Percentiles rank a stretch among this genome's conserved stretches.
These are phyloP conservation scores for Umimayanthus kanabou DNA, from an alignment of 92 coral and sea anemone genomes.

Conservation along the genomic window DNA sequence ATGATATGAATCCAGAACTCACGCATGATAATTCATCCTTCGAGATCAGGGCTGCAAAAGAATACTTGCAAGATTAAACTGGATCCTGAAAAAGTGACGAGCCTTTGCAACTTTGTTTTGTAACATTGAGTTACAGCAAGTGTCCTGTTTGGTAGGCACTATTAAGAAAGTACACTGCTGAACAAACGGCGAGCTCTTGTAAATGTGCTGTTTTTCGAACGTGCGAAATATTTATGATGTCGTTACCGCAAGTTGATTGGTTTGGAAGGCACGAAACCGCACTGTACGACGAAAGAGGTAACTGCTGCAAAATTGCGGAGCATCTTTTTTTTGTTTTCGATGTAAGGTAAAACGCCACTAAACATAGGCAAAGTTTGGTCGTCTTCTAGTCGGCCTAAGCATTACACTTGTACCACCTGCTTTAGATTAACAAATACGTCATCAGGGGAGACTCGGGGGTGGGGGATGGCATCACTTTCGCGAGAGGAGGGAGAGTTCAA, in stretches of 20 bases:
- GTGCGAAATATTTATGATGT: not conserved
- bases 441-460: not conserved
- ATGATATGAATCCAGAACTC: not conserved
- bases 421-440: conserved; percentile 21
- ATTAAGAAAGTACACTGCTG: not conserved
- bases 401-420: conserved; percentile 3
- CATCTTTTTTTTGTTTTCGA: not conserved
- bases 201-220: not conserved
- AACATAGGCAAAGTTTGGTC: not conserved
- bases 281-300: not conserved
- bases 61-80: not conserved
- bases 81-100: not conserved
- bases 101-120: not conserved
- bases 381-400: not conserved
- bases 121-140: no score
- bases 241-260: not conserved
- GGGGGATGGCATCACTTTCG: not conserved
- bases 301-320: not conserved
- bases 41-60: not conserved
- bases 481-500: no score
- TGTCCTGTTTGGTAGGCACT: not conserved
- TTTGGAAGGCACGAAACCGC: not conserved
- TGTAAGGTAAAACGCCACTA: not conserved
- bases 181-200: not conserved
- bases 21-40: not conserved